Evolutionary conservation across 2,888 invertebrate genomes (phyloP).

Genomic region (Agriopis marginaria): DNA sequence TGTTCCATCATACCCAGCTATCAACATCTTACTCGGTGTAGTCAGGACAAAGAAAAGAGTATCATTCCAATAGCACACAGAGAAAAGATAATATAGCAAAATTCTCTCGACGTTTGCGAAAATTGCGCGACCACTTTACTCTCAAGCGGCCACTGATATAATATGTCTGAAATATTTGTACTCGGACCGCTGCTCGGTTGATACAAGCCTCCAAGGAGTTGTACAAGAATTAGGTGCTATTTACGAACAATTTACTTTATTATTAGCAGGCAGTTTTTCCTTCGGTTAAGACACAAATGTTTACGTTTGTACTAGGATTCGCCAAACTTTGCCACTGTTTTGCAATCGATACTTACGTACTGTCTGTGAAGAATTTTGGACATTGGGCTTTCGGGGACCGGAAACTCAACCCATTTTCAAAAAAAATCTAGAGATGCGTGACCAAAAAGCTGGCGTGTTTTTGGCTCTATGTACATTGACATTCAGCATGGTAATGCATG

Average conservation of each 20-base stretch:
- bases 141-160: slow-evolving; percentile 63
- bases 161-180: slow-evolving; percentile 68
- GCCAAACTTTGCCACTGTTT: background rate
- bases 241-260: slow-evolving; percentile 10
- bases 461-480: no score
- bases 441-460: no score
- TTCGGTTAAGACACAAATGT: background rate
- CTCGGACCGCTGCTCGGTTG: slow-evolving; percentile 53
- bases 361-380: no score
- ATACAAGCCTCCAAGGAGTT: slow-evolving; percentile 65
- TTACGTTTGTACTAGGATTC: background rate
- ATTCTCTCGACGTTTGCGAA: slow-evolving; percentile 39
- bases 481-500: no score
- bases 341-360: no score
- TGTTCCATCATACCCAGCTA: no score
- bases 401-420: no score
- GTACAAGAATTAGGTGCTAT: slow-evolving; percentile 27
- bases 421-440: no score
- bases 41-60: background rate
- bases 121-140: slow-evolving; percentile 46
- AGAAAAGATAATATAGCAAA: background rate
- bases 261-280: background rate
- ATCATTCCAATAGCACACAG: background rate
- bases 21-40: no score
- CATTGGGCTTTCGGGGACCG: no score